Evolutionary conservation across 2,888 invertebrate genomes (phyloP), one percentile per base, ranked within the genome.

Genomic region (Ceriagrion tenellum): DNA sequence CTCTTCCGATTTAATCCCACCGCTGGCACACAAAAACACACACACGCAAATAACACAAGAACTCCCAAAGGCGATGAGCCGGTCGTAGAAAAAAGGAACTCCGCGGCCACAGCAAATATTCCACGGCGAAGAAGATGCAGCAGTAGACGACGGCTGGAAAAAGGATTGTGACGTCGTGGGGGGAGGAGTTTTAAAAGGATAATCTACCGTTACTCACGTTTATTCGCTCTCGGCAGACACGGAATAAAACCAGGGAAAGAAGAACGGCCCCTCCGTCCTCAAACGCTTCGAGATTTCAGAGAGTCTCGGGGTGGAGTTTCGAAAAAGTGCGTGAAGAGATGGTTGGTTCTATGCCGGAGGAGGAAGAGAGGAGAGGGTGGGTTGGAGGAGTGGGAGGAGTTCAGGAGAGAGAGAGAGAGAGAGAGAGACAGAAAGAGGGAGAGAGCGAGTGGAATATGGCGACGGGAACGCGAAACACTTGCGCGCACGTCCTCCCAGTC

Each of bases 381-480:
- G 90, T 59, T 12, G 47, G 20, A 88, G 47, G 20, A 88, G 88
- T 88, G 88, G 40, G 40, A 40, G 69, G 89, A 89, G 88, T 13
- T 35, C 23, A 20, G 55, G 35, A 35, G 63, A 47, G 59, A 55
- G 6, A 35, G 18, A 26, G 47, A 30, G 69, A 30, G 20, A 6
- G 23, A 40, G 30, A 63, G 91, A 40, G 40, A 93, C 63, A 63
- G 91, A 93, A 26, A 69, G 59, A 69, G 47, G 20, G 26, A 63
- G n/a, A 91, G 91, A 91, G 59, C 6, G 90, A 59, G n/a, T 16
- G 90, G 26, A 90, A 91, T 56, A 91, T 91, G 91, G 91, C 91
- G 91, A 56, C 69, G 63, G 63, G 59, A 93, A 63, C 18, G 10
- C 63, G 35, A 35, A 56, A 91, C 91, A 91, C 91, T 59, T 63